A percentile compares a stretch with the other conserved stretches of the same genome.
phyloP scores from a whole-genome alignment of 2,113 vertebrate species.

The Triplophysa rosa region DNA sequence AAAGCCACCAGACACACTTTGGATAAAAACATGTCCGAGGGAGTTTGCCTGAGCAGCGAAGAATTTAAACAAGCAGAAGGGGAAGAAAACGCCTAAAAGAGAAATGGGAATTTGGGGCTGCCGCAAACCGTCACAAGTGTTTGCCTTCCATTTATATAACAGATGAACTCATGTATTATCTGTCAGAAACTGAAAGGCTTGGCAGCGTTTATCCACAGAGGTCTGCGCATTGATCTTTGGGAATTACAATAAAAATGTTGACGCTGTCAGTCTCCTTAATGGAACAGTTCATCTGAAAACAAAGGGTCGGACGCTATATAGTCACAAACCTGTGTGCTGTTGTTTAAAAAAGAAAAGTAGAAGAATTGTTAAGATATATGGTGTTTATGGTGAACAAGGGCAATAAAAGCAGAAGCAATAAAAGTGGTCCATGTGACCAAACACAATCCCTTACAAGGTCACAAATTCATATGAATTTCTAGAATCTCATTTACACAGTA shows the following conservation, averaged over 20 bases:
- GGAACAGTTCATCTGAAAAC: not conserved
- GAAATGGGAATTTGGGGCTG: constrained; percentile 9
- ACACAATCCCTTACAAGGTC: no score
- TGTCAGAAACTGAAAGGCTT: constrained; percentile 1
- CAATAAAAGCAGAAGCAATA: no score
- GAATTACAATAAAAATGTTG: not conserved
- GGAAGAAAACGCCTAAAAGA: constrained; percentile 13
- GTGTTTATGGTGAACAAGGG: no score
- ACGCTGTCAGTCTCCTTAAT: not conserved
- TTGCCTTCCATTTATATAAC: constrained; percentile 32
- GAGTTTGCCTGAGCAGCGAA: not conserved
- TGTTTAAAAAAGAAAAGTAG: no score
- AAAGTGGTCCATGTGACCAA: no score
- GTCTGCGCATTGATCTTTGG: not conserved
- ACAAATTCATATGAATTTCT: no score
- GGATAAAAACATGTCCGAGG: constrained; percentile 36
- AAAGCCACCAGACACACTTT: constrained; percentile 26
- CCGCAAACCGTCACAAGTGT: not conserved
- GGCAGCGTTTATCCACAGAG: constrained; percentile 6
- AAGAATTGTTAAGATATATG: no score
- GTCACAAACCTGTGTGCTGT: no score
- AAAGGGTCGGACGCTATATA: not conserved
- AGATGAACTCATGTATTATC: constrained; percentile 24
- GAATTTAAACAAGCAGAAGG: constrained; percentile 17
- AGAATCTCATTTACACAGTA: no score